Base-by-base conservation (phyloP, 2,888 invertebrate species). In the Nomada hirtipes region DNA sequence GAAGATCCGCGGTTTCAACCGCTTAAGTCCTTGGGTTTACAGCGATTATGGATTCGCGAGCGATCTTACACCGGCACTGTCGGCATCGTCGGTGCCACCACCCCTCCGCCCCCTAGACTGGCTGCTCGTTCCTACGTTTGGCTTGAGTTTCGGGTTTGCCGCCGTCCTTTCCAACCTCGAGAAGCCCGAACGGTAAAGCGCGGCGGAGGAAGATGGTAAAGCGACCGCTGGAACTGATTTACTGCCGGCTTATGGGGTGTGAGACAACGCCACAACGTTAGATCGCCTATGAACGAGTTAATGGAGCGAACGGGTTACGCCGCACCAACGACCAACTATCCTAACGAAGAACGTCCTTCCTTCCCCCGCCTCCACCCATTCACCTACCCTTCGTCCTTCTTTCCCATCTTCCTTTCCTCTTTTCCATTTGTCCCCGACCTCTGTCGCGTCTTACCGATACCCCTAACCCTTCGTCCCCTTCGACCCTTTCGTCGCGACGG, bases 251-350 rank as follows among this genome's bases (percentile, higher is more conserved):
- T 91, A 91, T 75, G 81, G 89, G 86, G 89, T 88, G 89, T 85
- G 89, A 90, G 90, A 89, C 87, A 88, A 88, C 82, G 85, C 88
- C 86, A 85, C 86, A 89, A 89, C 86, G 89, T 88, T 88, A 80
- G 90, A 90, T 91, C 91, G 91, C 88, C 92, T 91, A 92, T 92
- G 92, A 93, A 92, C 91, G 91, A 91, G 92, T 93, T 93, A 93
- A 93, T 93, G 92, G 93, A 91, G 92, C 91, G 84, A 86, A 70
- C 74, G 74, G 79, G 82, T 83, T 70, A 73, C 84, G 65, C 65
- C 55, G n/a, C 60, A 73, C 79, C 78, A 76, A 80, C 79, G 74
- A 73, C 80, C 83, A 76, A 79, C 79, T 69, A 76, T 65, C 47
- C 82, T 79, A 86, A 84, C 84, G 79, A 86, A 82, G 65, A 61